A percentile compares a stretch with the other conserved stretches of the same genome.
Conservation (phyloP, 2,888 invertebrate genomes). For the Lepetodrilus schrolli region DNA sequence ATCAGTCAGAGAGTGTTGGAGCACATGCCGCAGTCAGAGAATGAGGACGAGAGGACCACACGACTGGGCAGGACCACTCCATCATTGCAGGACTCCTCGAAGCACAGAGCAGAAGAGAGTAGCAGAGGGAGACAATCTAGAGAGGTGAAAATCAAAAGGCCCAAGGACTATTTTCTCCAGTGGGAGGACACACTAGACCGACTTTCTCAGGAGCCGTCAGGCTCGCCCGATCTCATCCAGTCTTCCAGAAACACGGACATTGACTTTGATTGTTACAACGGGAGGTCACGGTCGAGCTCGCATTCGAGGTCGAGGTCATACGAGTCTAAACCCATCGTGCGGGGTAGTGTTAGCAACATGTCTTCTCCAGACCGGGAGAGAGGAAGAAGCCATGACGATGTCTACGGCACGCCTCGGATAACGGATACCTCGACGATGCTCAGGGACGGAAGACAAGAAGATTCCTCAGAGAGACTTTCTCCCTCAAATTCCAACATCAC, state of each 20-base stretch:
- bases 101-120: background rate
- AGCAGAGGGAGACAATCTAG: background rate
- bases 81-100: background rate
- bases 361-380: background rate
- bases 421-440: background rate
- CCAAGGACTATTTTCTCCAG: conserved; percentile 45
- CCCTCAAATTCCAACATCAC: too few species aligned
- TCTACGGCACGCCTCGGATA: background rate
- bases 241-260: conserved; percentile 3
- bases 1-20: conserved; percentile 54
- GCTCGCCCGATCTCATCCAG: background rate
- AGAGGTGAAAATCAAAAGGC: conserved; percentile 38
- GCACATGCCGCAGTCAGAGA: conserved; percentile 43
- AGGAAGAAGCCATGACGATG: background rate
- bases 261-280: background rate
- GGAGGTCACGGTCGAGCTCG: conserved; percentile 21
- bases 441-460: background rate
- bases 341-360: background rate
- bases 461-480: background rate
- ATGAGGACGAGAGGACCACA: conserved; percentile 35
- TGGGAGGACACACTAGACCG: conserved; percentile 49
- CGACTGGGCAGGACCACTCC: background rate
- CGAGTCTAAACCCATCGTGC: background rate
- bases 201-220: conserved; percentile 38
- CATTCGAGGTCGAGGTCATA: conserved; percentile 10